These are phyloP conservation scores for Triplophysa yarkandensis DNA, from an alignment of 2,797 vertebrate genomes.

Conservation along the genomic window DNA sequence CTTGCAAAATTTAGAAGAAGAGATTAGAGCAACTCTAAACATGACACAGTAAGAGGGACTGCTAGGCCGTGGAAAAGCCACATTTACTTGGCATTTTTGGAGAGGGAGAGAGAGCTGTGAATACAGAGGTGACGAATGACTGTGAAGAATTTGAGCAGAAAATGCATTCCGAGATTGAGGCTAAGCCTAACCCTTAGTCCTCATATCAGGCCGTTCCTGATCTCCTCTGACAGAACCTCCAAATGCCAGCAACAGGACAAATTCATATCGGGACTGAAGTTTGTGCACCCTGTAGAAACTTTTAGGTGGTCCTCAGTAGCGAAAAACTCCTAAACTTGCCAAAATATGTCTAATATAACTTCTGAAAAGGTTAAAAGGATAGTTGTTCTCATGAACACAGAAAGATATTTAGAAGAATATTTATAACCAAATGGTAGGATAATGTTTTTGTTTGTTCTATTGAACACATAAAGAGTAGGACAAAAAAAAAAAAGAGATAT, in stretches of 20 bases:
- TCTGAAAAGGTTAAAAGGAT: too few species aligned
- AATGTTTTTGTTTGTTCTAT: too few species aligned
- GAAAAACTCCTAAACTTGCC: background rate
- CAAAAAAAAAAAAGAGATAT: too few species aligned
- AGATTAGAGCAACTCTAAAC: constrained; percentile 35
- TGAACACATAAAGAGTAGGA: too few species aligned
- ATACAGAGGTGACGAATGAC: constrained; percentile 41
- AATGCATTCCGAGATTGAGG: constrained; percentile 28
- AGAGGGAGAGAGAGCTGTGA: constrained; percentile 11
- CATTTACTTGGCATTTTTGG: background rate
- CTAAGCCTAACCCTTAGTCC: constrained; percentile 25
- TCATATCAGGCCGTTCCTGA: constrained; percentile 19
- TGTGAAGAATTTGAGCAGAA: constrained; percentile 44
- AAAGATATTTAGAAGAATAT: too few species aligned
- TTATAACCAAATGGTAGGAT: too few species aligned
- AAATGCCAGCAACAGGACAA: background rate
- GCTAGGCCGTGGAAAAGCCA: background rate
- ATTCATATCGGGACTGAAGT: constrained; percentile 3
- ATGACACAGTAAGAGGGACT: constrained; percentile 29
- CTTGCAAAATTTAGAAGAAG: constrained; percentile 14
- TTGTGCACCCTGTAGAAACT: too few species aligned
- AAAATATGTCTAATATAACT: too few species aligned
- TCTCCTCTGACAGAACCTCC: constrained; percentile 18
- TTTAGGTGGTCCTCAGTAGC: background rate
- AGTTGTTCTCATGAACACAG: too few species aligned